Evolutionary conservation across 2,113 vertebrate species (phyloP).

Genomic region (Lynx canadensis): DNA sequence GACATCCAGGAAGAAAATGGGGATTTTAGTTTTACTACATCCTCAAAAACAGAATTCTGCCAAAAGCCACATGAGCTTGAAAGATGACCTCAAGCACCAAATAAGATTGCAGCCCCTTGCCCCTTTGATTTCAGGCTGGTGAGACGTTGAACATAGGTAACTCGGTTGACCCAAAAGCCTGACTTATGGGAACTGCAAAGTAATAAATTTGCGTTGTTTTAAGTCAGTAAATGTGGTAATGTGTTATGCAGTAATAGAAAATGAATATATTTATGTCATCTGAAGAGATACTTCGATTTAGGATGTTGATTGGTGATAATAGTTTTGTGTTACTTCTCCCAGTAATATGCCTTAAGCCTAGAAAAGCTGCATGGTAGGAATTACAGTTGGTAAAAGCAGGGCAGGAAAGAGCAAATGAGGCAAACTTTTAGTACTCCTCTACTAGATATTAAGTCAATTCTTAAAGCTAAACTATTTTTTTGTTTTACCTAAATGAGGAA

Average conservation of each 20-base stretch:
- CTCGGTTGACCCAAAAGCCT: not conserved
- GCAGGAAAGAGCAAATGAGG: not conserved
- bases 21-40: not conserved
- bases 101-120: not conserved
- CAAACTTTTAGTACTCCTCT: not conserved
- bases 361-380: not conserved
- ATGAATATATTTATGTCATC: conserved; percentile 21
- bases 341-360: not conserved
- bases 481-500: not conserved
- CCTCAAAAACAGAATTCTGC: not conserved
- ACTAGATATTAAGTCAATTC: not conserved
- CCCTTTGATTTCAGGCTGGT: not conserved
- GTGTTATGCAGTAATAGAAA: not conserved
- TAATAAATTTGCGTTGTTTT: not conserved
- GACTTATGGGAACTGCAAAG: not conserved
- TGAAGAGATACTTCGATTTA: conserved; percentile 30
- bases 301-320: not conserved
- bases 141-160: not conserved
- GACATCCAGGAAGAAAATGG: not conserved
- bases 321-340: not conserved
- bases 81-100: not conserved
- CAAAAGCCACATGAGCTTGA: not conserved
- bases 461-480: not conserved
- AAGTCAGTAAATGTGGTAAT: not conserved
- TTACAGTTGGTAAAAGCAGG: not conserved